phyloP scores from a whole-genome alignment of 2,113 vertebrate genomes.

The Zonotrichia leucophrys region DNA sequence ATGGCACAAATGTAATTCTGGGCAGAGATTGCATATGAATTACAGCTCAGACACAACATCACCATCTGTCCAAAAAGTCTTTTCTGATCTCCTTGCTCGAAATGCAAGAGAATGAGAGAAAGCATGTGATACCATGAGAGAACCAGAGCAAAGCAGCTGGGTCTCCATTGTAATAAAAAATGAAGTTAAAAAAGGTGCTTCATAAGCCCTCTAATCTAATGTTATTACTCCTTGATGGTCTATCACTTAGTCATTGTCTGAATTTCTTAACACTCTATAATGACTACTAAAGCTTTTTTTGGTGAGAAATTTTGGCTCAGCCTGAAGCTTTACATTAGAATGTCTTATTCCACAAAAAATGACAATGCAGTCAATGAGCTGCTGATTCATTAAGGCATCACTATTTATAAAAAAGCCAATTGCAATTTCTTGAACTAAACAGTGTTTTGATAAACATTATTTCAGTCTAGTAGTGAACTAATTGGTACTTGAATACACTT shows the following conservation, averaged over 20 bases:
- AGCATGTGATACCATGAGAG: not conserved
- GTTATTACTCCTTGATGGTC: not conserved
- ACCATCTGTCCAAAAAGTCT: slow-evolving; percentile 65
- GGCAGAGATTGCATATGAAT: slow-evolving; percentile 57
- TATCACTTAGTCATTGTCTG: not conserved
- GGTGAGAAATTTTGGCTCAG: not conserved
- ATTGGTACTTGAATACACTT: not conserved
- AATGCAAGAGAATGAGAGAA: slow-evolving; percentile 33
- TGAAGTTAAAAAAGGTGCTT: not conserved
- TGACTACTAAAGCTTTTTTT: not conserved
- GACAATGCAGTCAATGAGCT: not conserved
- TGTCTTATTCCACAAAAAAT: not conserved
- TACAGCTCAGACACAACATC: slow-evolving; percentile 26
- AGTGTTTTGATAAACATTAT: not conserved
- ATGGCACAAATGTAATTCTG: slow-evolving; percentile 39
- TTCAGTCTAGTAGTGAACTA: not conserved
- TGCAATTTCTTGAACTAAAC: not conserved
- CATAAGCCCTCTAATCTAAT: not conserved
- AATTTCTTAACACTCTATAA: slow-evolving; percentile 1
- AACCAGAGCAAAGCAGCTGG: slow-evolving; percentile 16
- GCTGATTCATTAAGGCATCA: not conserved
- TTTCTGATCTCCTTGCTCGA: slow-evolving; percentile 51
- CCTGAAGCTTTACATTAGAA: not conserved
- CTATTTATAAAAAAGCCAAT: not conserved
- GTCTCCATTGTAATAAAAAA: not conserved